These are phyloP conservation scores for Andrena camellia DNA, from an alignment of 2,888 invertebrate species.

Conservation along the genomic window DNA sequence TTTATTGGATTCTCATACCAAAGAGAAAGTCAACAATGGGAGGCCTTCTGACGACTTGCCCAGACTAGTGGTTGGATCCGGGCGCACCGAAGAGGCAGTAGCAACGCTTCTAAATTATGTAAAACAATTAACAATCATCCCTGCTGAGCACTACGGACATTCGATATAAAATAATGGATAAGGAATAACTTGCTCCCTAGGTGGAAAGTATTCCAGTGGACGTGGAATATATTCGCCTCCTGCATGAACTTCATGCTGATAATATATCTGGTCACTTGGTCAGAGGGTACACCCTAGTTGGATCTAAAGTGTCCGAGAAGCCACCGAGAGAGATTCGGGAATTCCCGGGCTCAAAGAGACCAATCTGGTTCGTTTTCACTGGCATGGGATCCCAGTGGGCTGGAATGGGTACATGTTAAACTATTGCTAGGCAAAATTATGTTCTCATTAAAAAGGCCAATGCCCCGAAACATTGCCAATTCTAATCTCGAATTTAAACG, in stretches of 20 bases:
- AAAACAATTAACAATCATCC: constrained; percentile 64
- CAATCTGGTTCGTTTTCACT: constrained; percentile 95
- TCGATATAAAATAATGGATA: background rate
- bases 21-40: constrained; percentile 88
- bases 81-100: constrained; percentile 92
- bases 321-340: constrained; percentile 87
- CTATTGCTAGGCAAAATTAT: too few relatives aligned
- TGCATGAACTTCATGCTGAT: constrained; percentile 88
- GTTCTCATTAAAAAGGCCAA: too few relatives aligned
- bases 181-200: constrained; percentile 62
- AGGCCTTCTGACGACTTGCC: constrained; percentile 89
- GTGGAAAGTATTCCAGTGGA: constrained; percentile 87
- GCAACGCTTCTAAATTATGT: constrained; percentile 88
- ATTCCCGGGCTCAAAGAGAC: constrained; percentile 88
- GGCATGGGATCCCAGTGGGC: constrained; percentile 72
- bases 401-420: constrained; percentile 60
- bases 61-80: constrained; percentile 91
- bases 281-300: constrained; percentile 90
- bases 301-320: constrained; percentile 79
- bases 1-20: constrained; percentile 88
- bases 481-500: too few relatives aligned
- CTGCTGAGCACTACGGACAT: background rate
- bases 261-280: constrained; percentile 88
- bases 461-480: too few relatives aligned
- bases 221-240: constrained; percentile 87